Base-by-base conservation (phyloP, 2,888 invertebrate genomes). In the Unio delphinus region DNA sequence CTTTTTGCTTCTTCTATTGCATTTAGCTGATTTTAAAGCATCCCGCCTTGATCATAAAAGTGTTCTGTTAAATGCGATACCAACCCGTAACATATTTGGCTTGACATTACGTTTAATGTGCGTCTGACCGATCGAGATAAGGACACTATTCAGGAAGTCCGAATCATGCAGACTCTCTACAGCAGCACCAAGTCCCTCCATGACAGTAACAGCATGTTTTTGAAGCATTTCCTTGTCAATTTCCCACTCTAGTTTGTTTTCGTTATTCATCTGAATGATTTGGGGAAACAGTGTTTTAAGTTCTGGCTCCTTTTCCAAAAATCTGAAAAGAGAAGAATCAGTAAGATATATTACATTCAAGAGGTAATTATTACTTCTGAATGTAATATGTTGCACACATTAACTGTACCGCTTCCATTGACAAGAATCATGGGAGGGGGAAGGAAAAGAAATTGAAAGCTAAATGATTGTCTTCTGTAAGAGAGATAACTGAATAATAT, bases 121-220 rank as follows among this genome's bases (percentile, higher is more conserved):
- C 17, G 86, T 86, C 71, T 87, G 87, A 4, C 88, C 88, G 34
- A 88, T 79, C 1, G 87, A 82, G 45, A 86, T 79, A n/a, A 88
- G 80, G 7, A 88, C 84, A 65, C 78, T 80, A 67, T 86, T 85
- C 8, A 88, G 81, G 61, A 86, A 83, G 20, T 82, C 80, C 2
- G 86, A 83, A 69, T 88, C 87, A 45, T 87, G 86, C 34, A 88
- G 78, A 65, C 84, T 86, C 74, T 88, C 88, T 15, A 88, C 88
- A 1, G 88, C 87, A 0, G 88, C 88, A 7, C 87, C 88, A 59
- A 88, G 80, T 0, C 86, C 87, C 70, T 87, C 86, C 85, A 88
- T 84, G 17, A 87, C 87, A 3, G 85, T 84, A 54, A 83, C 79
- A 1, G 87, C 86, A 69, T 88, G 88, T 63, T 82, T 82, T 75